A percentile compares a stretch with the other conserved stretches of the same genome.
These are phyloP conservation scores for Mormyrus proboscirostris DNA, from an alignment of 2,797 vertebrate genomes.

Conservation along the genomic window DNA sequence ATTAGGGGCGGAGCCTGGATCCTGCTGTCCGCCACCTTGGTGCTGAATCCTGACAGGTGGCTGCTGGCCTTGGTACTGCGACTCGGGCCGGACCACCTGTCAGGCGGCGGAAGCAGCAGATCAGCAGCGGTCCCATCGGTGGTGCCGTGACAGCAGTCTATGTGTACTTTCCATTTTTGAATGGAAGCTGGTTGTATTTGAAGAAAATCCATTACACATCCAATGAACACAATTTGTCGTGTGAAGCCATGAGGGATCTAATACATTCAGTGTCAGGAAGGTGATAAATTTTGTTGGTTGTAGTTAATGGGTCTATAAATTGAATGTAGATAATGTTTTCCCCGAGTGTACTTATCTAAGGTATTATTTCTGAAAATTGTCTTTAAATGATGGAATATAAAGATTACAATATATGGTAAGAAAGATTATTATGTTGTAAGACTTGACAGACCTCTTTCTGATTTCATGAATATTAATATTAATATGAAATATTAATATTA, in stretches of 20 bases:
- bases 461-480: background rate
- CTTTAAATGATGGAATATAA: background rate
- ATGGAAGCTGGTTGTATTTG: background rate
- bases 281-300: constrained; percentile 68
- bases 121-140: background rate
- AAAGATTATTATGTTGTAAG: background rate
- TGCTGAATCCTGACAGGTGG: background rate
- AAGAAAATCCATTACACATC: constrained; percentile 31
- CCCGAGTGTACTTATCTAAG: background rate
- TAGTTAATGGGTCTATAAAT: constrained; percentile 72
- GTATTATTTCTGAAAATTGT: constrained; percentile 3
- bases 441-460: background rate
- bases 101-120: background rate
- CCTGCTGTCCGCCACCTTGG: background rate
- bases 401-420: background rate
- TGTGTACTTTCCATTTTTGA: constrained; percentile 11
- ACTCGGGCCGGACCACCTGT: background rate
- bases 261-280: constrained; percentile 59
- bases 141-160: background rate
- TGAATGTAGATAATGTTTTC: constrained; percentile 61
- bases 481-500: background rate
- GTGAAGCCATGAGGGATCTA: constrained; percentile 61
- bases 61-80: background rate
- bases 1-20: background rate
- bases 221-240: constrained; percentile 55